These are phyloP conservation scores for Andrena hattorfiana DNA, from an alignment of 2,888 invertebrate species.

Conservation along the genomic window DNA sequence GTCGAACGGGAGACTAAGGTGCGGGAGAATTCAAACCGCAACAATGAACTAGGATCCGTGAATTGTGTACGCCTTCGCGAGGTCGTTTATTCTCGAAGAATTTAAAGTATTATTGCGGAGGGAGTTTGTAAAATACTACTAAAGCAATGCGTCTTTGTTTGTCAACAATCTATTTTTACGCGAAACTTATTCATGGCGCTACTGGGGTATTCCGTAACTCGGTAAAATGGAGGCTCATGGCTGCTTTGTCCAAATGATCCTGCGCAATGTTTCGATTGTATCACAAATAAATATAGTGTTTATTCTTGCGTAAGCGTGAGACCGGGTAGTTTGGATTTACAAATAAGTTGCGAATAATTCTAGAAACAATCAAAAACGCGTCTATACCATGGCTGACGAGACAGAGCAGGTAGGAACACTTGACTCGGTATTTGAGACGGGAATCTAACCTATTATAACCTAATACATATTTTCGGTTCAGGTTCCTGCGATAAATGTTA, in stretches of 20 bases:
- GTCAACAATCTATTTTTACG: not conserved
- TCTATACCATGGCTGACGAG: slow-evolving; percentile 79
- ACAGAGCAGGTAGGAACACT: slow-evolving; percentile 77
- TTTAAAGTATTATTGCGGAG: not conserved
- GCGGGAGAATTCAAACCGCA: slow-evolving; percentile 36
- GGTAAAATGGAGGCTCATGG: slow-evolving; percentile 24
- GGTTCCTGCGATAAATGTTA: slow-evolving; percentile 96
- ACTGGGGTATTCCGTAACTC: not conserved
- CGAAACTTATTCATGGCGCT: slow-evolving; percentile 33
- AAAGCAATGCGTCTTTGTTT: not conserved
- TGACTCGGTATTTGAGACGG: not conserved
- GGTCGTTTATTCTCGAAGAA: too few relatives aligned
- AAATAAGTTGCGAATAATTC: slow-evolving; percentile 6
- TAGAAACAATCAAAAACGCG: not conserved
- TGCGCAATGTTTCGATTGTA: slow-evolving; percentile 17
- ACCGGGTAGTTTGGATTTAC: not conserved
- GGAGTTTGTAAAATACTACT: not conserved
- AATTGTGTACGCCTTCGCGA: not conserved
- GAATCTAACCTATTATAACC: slow-evolving; percentile 44
- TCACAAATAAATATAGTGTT: slow-evolving; percentile 8
- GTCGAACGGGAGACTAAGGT: not conserved
- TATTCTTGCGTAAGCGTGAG: not conserved
- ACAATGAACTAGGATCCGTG: too few relatives aligned
- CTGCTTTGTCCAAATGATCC: slow-evolving; percentile 36
- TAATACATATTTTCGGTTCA: slow-evolving; percentile 78